Base-by-base conservation (phyloP, 2,797 vertebrate genomes). In the Otolemur crassicaudatus region DNA sequence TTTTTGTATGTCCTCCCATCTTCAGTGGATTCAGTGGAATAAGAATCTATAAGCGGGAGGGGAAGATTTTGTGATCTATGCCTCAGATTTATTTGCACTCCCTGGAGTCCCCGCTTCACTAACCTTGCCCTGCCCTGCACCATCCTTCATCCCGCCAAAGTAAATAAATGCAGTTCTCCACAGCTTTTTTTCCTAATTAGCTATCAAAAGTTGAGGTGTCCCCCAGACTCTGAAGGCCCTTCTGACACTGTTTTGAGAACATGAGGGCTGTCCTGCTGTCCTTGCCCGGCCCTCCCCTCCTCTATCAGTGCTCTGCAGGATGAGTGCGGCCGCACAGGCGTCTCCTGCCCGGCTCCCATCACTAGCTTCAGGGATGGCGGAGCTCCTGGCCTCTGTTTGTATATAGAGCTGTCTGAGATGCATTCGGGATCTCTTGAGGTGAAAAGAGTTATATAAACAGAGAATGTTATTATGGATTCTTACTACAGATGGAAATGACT, bases 401-500 rank as follows among this genome's bases (percentile, higher is more conserved):
- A 79, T 98, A 96, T 97, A 97, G 97, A 97, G 88, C 96, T 96
- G 96, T 97, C 96, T 98, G 94, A 97, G 97, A 98, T 97, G 96
- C 97, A 95, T 97, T 96, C 58, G 92, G 97, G 98, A 97, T 97
- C 97, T 98, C 97, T 97, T 98, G 98, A 98, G 97, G 97, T 97
- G 98, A 98, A 98, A 98, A 96, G 98, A 98, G 96, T 98, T 98
- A 98, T 94, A 97, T 97, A 97, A 98, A 98, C 98, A 98, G 96
- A 98, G 98, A 97, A 97, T 98, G 97, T 97, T 98, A 98, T 97
- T 98, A 97, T 98, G 97, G 97, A 97, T 97, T 98, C 97, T 97
- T 98, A 97, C 97, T 98, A 97, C 98, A 97, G 98, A 98, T 97
- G 98, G 98, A 98, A 98, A 98, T 97, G 98, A 98, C 98, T 98